Evolutionary conservation across 1,140 invertebrate species (phyloP).

Genomic region (Holotrichia oblita): DNA sequence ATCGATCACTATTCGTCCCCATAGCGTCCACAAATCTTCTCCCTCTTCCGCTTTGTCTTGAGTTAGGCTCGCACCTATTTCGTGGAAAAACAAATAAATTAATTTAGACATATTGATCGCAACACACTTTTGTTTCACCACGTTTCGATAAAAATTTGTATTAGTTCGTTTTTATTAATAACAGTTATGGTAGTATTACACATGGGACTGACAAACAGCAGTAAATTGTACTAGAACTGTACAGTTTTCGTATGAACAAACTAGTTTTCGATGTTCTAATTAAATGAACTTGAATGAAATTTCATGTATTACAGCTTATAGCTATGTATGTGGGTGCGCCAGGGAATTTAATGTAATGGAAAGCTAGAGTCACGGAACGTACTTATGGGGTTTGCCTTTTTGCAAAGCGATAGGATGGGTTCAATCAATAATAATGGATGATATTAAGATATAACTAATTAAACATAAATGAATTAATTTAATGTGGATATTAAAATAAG

Average conservation of each 20-base stretch:
- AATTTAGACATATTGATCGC: conserved; percentile 7
- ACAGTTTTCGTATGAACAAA: background rate
- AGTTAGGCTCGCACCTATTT: conserved; percentile 11
- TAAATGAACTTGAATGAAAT: conserved; percentile 1
- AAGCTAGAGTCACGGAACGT: conserved; percentile 10
- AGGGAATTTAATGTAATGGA: conserved; percentile 20
- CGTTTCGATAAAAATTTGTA: background rate
- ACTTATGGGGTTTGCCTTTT: background rate
- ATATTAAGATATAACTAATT: background rate
- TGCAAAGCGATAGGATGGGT: background rate
- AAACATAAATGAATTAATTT: too few species aligned
- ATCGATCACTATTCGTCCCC: conserved; percentile 92
- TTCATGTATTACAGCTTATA: background rate
- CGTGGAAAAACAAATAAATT: conserved; percentile 2
- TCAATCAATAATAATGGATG: background rate
- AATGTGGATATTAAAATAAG: too few species aligned
- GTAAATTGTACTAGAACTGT: background rate
- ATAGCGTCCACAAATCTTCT: conserved; percentile 90
- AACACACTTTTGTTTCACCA: background rate
- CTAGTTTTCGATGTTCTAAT: conserved; percentile 9
- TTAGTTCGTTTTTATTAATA: background rate
- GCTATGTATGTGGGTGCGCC: background rate
- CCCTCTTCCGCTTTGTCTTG: conserved; percentile 67
- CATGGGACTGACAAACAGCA: too few species aligned
- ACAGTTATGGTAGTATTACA: too few species aligned